Base-by-base conservation (phyloP, 30 jellyfish, hydroid and myxozoan species). In the Clytia hemisphaerica region DNA sequence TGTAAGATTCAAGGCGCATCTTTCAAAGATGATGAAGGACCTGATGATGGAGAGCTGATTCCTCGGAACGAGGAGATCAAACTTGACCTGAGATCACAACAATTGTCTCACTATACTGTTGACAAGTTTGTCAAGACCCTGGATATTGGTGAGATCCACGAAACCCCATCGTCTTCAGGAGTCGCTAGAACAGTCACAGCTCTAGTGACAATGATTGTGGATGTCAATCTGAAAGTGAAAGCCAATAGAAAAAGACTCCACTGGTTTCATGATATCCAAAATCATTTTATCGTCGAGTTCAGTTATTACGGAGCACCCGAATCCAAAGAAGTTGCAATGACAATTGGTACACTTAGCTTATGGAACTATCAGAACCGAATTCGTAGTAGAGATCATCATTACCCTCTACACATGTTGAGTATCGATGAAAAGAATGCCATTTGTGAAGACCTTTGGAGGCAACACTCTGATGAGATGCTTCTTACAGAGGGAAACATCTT, bases 221-320 rank as follows among this genome's bases (percentile, higher is more conserved):
- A 62, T 36, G 22, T 62, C 24, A 62, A 62, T 36, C 36, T 62
- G 34, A 62, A 62, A 62, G 76, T 62, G 4, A 62, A 62, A 62
- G 4, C 76, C 6, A 6, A 28, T 19, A 31, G 36, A 4, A 67
- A 62, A 36, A 36, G 36, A 62, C 67, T 62, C 19, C 26, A 28
- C n/a, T 62, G 76, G 76, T 62, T 62, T 62, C 31, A 36, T 31
- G 67, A 67, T 2, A 62, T 2, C 4, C 22, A n/a, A n/a, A 62
- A 62, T 34, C 76, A 62, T 30, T 60, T 60, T 36, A 40, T 62
- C 36, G 76, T 62, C 36, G 76, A 62, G n/a, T 62, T 62, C 28
- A 28, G 31, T 18, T 67, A 62, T 62, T 67, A 62, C 28, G 67
- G 76, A n/a, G 76, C 76, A 26, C 76, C 76, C 27, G 76, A 62